phyloP scores from a whole-genome alignment of 2,888 invertebrate genomes.

The Iphiclides podalirius region DNA sequence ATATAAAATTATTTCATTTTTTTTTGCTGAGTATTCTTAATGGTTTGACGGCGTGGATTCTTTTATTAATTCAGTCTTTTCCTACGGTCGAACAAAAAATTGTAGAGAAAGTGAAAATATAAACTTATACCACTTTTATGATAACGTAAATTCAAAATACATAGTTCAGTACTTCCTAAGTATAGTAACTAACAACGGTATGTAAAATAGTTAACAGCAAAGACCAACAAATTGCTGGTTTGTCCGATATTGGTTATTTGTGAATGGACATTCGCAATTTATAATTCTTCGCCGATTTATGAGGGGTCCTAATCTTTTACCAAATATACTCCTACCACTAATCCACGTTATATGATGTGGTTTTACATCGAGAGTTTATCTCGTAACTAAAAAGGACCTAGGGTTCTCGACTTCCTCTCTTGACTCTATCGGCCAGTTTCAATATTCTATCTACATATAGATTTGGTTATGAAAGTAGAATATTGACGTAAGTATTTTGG shows the following conservation, averaged over 20 bases:
- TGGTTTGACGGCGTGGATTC: conserved; percentile 60
- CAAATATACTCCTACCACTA: conserved; percentile 43
- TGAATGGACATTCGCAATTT: conserved; percentile 33
- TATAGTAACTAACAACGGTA: conserved; percentile 75
- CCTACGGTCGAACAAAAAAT: conserved; percentile 66
- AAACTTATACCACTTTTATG: conserved; percentile 43
- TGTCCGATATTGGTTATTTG: conserved; percentile 27
- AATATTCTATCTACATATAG: too few relatives aligned
- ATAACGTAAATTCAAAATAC: conserved; percentile 67
- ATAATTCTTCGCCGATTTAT: conserved; percentile 48
- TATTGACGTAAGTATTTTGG: too few relatives aligned
- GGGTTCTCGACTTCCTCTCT: conserved; percentile 36
- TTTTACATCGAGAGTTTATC: conserved; percentile 41
- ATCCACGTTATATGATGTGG: conserved; percentile 34
- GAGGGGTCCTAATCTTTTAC: conserved; percentile 45
- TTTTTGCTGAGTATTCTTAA: conserved; percentile 70
- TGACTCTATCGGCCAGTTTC: too few relatives aligned
- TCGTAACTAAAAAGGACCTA: conserved; percentile 48
- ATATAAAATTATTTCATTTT: conserved; percentile 53
- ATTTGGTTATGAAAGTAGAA: too few relatives aligned
- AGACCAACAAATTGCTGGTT: conserved; percentile 46
- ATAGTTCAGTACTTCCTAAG: conserved; percentile 58
- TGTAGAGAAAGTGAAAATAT: conserved; percentile 54
- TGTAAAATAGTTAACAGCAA: conserved; percentile 72
- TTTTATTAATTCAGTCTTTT: conserved; percentile 68